phyloP scores from a whole-genome alignment of 2,113 vertebrate species.

The Hipposideros armiger region DNA sequence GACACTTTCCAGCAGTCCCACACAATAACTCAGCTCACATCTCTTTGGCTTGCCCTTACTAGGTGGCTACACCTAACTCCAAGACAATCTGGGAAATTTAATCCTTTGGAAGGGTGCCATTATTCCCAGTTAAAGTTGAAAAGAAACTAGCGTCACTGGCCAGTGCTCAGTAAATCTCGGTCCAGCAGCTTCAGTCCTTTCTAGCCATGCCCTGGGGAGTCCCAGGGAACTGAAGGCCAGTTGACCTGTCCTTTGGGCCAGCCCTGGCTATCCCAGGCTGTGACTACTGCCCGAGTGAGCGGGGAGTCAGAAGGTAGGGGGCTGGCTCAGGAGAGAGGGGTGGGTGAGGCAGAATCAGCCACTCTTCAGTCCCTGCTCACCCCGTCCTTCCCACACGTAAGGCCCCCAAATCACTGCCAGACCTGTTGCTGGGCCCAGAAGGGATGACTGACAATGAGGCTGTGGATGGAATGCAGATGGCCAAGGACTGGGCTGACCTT shows the following conservation, averaged over 20 bases:
- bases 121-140: not conserved
- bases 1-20: not conserved
- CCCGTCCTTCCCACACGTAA: not conserved
- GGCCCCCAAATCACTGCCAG: not conserved
- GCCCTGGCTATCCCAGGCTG: not conserved
- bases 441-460: accelerated
- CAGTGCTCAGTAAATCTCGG: not conserved
- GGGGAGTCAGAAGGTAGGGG: not conserved
- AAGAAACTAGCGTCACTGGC: not conserved
- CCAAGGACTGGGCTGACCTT: not conserved
- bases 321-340: not conserved
- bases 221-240: not conserved
- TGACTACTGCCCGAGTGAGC: not conserved
- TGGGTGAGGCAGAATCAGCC: not conserved
- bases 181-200: not conserved
- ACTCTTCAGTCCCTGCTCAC: not conserved
- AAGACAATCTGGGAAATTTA: not conserved
- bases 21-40: not conserved
- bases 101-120: not conserved
- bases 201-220: accelerated
- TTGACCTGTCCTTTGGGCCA: not conserved
- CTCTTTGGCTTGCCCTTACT: not conserved
- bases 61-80: not conserved
- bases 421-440: too few relatives aligned
- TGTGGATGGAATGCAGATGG: accelerated